Evolutionary conservation across 2,888 invertebrate species (phyloP).

Genomic region (Synanthedon andrenaeformis): DNA sequence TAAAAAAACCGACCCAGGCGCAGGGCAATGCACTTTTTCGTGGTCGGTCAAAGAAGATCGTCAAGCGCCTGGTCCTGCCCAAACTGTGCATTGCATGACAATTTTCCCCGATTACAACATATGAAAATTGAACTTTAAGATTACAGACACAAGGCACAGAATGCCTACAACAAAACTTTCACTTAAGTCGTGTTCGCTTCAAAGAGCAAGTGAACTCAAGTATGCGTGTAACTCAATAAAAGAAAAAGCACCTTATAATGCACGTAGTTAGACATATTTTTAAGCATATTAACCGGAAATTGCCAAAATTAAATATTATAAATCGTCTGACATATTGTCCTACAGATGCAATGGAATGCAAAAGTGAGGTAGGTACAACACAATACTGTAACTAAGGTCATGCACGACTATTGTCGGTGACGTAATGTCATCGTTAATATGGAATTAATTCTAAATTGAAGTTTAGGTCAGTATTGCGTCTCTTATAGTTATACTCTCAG

Average conservation of each 20-base stretch:
- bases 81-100: conserved; percentile 45
- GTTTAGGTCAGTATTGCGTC: no score
- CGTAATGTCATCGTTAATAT: not conserved
- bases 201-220: not conserved
- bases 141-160: not conserved
- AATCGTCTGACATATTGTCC: not conserved
- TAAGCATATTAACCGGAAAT: conserved; percentile 7
- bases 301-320: conserved; percentile 6
- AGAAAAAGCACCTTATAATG: conserved; percentile 10
- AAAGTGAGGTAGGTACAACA: conserved; percentile 16
- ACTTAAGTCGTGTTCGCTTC: not conserved
- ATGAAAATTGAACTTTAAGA: not conserved
- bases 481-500: no score
- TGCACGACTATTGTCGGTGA: conserved; percentile 12
- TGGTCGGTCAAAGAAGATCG: conserved; percentile 45
- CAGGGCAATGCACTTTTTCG: conserved; percentile 63
- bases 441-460: not conserved
- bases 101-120: conserved; percentile 12
- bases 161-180: not conserved
- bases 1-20: conserved; percentile 22
- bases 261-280: conserved; percentile 10
- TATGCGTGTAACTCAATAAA: not conserved
- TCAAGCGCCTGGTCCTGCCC: conserved; percentile 28
- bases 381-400: conserved; percentile 27
- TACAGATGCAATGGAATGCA: conserved; percentile 15